Evolutionary conservation across 1,140 invertebrate genomes (phyloP), one percentile per base, ranked within the genome.

Genomic region (Portunus trituberculatus): DNA sequence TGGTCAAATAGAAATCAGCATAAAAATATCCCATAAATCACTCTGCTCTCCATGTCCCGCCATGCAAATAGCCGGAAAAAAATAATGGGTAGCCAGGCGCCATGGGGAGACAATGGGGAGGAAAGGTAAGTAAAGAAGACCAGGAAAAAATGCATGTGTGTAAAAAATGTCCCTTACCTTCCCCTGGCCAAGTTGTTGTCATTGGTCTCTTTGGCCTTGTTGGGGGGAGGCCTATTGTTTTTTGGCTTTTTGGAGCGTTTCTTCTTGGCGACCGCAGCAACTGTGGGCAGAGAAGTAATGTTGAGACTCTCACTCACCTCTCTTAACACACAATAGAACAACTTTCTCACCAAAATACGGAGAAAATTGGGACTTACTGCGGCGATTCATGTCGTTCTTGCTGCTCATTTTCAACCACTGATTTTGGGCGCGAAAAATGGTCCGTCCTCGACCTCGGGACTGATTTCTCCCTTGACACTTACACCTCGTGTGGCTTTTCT

Each of bases 261-360:
- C 83, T 95, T 95, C 94, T 95, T 95, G 76, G 94, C 89, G 91
- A 95, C 83, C 48, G 94, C 84, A 29, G 94, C 94, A 95, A 95
- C 94, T 95, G 94, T 25, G 87, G 92, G 29, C 46, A 7, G 87
- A 28, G 88, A 31, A n/a, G 20, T 90, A 84, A 52, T 88, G 90
- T 95, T 87, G 91, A 31, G 39, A 95, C 16, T 90, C 92, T 92
- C 82, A 92, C 6, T n/a, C 67, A n/a, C 25, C 16, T 76, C 67
- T 76, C 67, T 25, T 20, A 76, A 76, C 67, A 76, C 67, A 76
- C n/a, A 76, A 76, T n/a, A 3, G 6, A 7, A n/a, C 67, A 76
- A 76, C 20, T 76, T 76, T 76, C 67, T 90, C 45, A 90, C n/a
- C n/a, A 29, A 90, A 90, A 46, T n/a, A 12, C 6, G 48, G 45